Conservation (phyloP, 2,888 invertebrate species). For the Nematopogon swammerdamellus region DNA sequence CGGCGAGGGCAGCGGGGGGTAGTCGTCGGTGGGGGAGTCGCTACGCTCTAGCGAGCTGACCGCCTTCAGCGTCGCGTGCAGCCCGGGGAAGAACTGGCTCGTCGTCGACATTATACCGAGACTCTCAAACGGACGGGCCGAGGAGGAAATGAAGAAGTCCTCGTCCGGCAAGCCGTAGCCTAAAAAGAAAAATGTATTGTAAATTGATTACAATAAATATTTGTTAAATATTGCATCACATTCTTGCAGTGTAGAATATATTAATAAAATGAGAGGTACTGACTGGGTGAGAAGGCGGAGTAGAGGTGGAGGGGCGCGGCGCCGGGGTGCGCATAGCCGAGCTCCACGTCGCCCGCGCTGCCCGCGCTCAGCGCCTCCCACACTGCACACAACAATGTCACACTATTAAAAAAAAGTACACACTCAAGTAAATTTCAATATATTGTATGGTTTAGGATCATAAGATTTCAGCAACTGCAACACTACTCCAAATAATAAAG, state of each 20-base stretch:
- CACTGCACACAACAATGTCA: constrained; percentile 21
- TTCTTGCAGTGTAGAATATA: neutral
- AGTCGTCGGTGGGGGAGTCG: constrained; percentile 18
- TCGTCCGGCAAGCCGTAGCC: constrained; percentile 52
- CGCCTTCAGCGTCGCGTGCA: constrained; percentile 28
- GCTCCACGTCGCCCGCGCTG: constrained; percentile 26
- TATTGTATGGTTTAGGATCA: too few relatives aligned
- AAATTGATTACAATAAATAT: neutral
- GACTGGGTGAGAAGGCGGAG: constrained; percentile 34
- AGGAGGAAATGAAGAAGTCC: constrained; percentile 72
- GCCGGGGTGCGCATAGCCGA: constrained; percentile 44
- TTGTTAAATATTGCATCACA: too few relatives aligned
- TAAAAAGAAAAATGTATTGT: constrained; percentile 15
- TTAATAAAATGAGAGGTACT: neutral
- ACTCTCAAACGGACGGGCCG: constrained; percentile 68
- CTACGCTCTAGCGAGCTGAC: constrained; percentile 21
- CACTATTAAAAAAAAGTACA: neutral
- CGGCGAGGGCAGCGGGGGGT: constrained; percentile 15
- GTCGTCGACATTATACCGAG: constrained; percentile 50
- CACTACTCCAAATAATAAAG: too few relatives aligned
- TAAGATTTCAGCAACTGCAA: too few relatives aligned
- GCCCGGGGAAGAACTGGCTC: constrained; percentile 72
- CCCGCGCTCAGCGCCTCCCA: constrained; percentile 41
- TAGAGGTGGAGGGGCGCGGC: constrained; percentile 30
- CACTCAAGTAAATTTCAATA: too few relatives aligned